Evolutionary conservation across 2,797 vertebrate genomes (phyloP), one percentile per base, ranked within the genome.

Genomic region (Pogonophryne albipinna): DNA sequence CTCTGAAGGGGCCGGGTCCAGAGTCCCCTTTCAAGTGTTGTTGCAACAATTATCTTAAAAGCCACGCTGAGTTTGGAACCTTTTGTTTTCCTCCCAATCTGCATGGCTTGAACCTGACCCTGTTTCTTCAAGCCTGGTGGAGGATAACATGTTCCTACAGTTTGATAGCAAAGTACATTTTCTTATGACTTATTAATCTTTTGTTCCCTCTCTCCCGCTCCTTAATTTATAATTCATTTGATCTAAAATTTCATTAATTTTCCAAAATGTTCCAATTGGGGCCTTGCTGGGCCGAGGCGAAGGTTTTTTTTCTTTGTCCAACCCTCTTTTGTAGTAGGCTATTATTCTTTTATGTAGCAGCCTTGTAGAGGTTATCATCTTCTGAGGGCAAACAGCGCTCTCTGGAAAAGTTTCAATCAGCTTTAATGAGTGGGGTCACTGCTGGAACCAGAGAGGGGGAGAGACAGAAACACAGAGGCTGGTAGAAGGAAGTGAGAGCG

Each of bases 211-310:
- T 91, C 82, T 83, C 82, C 80, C 77, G 75, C 84, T 83, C 83
- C 89, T 86, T 94, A 93, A 94, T 95, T 95, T 94, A 95, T 95
- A 94, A 96, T 96, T 95, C 93, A 96, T 95, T 95, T 95, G 93
- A 95, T 95, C 92, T 95, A 95, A 95, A 95, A 95, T 95, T 95
- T 95, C 94, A 96, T 96, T 95, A 94, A 96, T 95, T 96, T 95
- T 95, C 93, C 94, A 95, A 95, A 96, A 95, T 95, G 94, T 94
- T 95, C 92, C 94, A 94, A 94, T 94, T 93, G 93, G 91, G 92
- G 90, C 91, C 85, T 92, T 90, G 92, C 88, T 91, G 90, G 89
- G 90, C 89, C 80, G 83, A 57, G 89, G 83, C 74, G 55, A 89
- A 88, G 85, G 83, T 47, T 67, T 85, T 89, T 87, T 90, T 87